phyloP scores from a whole-genome alignment of 1,140 invertebrate genomes.

The Stegodyphus dumicola region DNA sequence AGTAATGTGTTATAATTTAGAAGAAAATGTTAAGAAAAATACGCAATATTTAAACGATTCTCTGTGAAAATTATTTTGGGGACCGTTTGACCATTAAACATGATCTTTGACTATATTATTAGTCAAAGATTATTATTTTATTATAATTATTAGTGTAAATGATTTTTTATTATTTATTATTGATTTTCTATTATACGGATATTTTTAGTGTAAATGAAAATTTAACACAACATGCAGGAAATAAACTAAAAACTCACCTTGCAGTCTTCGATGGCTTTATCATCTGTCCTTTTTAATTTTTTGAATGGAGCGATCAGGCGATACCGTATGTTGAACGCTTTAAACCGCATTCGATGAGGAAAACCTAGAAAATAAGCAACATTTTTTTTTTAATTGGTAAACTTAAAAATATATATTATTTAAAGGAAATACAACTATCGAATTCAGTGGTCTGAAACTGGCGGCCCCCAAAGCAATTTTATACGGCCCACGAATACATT shows the following conservation, averaged over 20 bases:
- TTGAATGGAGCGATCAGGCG: conserved; percentile 82
- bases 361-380: conserved; percentile 73
- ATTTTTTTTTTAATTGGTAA: too few relatives aligned
- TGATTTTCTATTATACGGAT: too few relatives aligned
- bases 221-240: conserved; percentile 73
- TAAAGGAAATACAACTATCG: too few relatives aligned
- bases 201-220: neutral
- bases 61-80: too few relatives aligned
- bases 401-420: too few relatives aligned
- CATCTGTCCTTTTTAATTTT: conserved; percentile 79
- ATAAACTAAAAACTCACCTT: conserved; percentile 53
- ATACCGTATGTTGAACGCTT: conserved; percentile 90
- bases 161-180: neutral
- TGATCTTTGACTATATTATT: neutral
- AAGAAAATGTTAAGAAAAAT: too few relatives aligned
- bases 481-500: too few relatives aligned
- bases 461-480: too few relatives aligned
- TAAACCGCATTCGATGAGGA: conserved; percentile 94
- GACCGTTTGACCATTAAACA: neutral
- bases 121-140: too few relatives aligned
- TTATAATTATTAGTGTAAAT: neutral
- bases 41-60: too few relatives aligned
- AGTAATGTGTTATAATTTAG: too few relatives aligned
- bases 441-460: too few relatives aligned
- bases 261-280: conserved; percentile 84